Base-by-base conservation (phyloP, 2,113 vertebrate species). In the Entosphenus tridentatus region DNA sequence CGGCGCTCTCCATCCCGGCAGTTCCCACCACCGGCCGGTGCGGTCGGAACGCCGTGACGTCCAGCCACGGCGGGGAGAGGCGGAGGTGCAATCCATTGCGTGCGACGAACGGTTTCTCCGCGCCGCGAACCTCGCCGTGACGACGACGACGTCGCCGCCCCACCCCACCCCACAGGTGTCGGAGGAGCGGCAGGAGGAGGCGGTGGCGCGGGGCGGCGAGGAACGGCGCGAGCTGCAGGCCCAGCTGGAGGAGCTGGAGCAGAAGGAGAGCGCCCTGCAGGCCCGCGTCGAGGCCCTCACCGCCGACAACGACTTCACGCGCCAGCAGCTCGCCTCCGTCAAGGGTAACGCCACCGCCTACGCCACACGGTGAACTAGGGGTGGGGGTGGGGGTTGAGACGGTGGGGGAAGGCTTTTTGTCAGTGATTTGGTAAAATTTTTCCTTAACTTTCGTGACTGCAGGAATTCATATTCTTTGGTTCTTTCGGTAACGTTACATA, bases 231-330 rank as follows among this genome's bases (percentile, higher is more conserved):
- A 92, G 77, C 76, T 96, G 74, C 89, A 96, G 71, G 79, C 85
- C 77, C 83, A 84, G 76, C 87, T 98, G 65, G 87, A 89, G 74
- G 92, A 95, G 81, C 92, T 98, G 93, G 92, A 98, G 80, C 89
- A 95, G 77, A 92, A 89, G 78, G 93, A 96, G 72, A 89, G 95
- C 78, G 85, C 88, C 69, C 90, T 98, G 75, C 93, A 98, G 77
- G 92, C 93, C 70, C 87, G 91, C 74, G 91, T 98, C 70, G 93
- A 98, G 74, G 93, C 93, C 75, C 80, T 96, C 75, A 89, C 96
- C 78, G 93, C 92, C 56, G 93, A 98, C 77, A 98, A 96, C 54
- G 93, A 98, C 77, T 98, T 98, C 79, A 96, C 88, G 73, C 95
- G 95, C 39, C 90, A 98, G 79, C 84, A 89, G 55, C 88, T 98